Evolutionary conservation across 1,140 invertebrate genomes (phyloP).

Genomic region (Pogonus chalceus): DNA sequence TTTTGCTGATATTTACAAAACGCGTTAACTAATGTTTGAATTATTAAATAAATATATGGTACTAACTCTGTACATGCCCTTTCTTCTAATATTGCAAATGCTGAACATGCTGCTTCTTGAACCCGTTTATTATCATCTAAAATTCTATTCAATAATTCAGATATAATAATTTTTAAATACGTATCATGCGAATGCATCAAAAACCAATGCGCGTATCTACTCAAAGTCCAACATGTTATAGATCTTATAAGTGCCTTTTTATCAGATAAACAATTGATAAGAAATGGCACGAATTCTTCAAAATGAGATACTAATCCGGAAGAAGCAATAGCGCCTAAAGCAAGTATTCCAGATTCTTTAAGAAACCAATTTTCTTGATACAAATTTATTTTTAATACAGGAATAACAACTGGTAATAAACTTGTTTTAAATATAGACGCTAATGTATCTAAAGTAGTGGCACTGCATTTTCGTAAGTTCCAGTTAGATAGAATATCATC

Average conservation of each 20-base stretch:
- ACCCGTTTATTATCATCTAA: conserved; percentile 96
- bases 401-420: conserved; percentile 82
- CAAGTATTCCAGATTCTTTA: conserved; percentile 82
- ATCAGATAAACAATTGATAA: conserved; percentile 84
- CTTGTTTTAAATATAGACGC: conserved; percentile 95
- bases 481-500: conserved; percentile 90
- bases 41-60: conserved; percentile 90
- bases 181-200: conserved; percentile 76
- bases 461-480: conserved; percentile 97
- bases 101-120: conserved; percentile 97
- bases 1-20: conserved; percentile 95
- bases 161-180: conserved; percentile 90
- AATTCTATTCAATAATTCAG: conserved; percentile 89
- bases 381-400: conserved; percentile 91
- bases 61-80: conserved; percentile 96
- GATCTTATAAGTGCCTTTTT: conserved; percentile 93
- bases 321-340: conserved; percentile 90
- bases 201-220: conserved; percentile 95
- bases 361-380: conserved; percentile 93
- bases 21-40: conserved; percentile 92
- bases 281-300: conserved; percentile 88
- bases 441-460: conserved; percentile 91
- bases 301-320: conserved; percentile 91
- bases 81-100: conserved; percentile 97
- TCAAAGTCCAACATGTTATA: conserved; percentile 98